Conservation (phyloP, 1,140 invertebrate species). For the Neodiprion lecontei region DNA sequence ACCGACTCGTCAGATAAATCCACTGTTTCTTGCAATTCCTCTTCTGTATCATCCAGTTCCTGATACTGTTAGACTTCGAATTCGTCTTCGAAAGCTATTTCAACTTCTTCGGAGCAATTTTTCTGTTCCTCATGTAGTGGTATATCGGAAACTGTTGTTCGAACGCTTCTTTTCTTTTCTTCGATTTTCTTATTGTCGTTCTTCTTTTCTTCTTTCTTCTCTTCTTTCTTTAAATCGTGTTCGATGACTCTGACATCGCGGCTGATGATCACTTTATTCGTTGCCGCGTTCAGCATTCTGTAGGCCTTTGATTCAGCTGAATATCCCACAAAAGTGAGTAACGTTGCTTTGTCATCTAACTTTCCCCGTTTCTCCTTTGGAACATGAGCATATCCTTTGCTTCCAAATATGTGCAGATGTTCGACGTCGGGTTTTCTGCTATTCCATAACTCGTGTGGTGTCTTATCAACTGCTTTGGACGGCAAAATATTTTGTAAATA, state of each 20-base stretch:
- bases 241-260: slow-evolving; percentile 42
- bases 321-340: slow-evolving; percentile 35
- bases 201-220: neutral
- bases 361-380: slow-evolving; percentile 34
- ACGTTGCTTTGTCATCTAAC: slow-evolving; percentile 28
- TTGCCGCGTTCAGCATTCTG: slow-evolving; percentile 34
- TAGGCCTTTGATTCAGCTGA: slow-evolving; percentile 37
- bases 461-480: slow-evolving; percentile 16
- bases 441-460: slow-evolving; percentile 30
- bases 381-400: slow-evolving; percentile 34
- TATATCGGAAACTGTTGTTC: too few species aligned
- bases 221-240: neutral
- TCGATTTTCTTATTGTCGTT: neutral
- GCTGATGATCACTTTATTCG: slow-evolving; percentile 35
- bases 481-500: slow-evolving; percentile 36
- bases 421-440: slow-evolving; percentile 33
- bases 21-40: too few species aligned
- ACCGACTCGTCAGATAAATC: neutral
- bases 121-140: too few species aligned
- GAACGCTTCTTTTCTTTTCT: too few species aligned
- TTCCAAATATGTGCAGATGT: slow-evolving; percentile 44
- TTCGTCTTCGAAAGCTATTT: neutral
- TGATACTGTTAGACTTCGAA: neutral
- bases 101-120: neutral
- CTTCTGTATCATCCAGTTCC: neutral